Base-by-base conservation (phyloP, 1,140 invertebrate species). In the Mycetomoellerius zeteki region DNA sequence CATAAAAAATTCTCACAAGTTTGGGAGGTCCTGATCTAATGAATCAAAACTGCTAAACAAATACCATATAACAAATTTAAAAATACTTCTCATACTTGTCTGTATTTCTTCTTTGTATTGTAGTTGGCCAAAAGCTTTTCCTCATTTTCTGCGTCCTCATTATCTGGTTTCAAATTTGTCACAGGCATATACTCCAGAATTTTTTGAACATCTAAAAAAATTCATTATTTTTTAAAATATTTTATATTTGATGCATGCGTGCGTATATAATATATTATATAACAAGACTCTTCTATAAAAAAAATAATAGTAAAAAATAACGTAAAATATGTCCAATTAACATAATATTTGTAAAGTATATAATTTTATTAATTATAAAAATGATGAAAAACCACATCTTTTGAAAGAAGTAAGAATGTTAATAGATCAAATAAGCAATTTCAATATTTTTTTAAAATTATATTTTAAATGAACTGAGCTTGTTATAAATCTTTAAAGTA, bases 161-260 rank as follows among this genome's bases (percentile, higher is more conserved):
- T 98, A 93, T 99, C 99, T 3, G 99, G 99, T 95, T 99, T 99
- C 64, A 99, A 96, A 96, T 99, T 99, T 3, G 99, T 98, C 0
- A 99, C 99, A 0, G 99, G 99, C 97, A 99, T 99, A 92, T 98
- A 99, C 92, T 99, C 99, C 1, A 99, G 96, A 94, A 99, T 99
- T 94, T 99, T 99, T 93, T 99, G 99, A 0, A 99, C 99, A 94
- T 99, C 98, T 94, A 87, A 64, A 88, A 90, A 54, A 71, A 81
- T 58, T 37, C 43, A 21, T 33, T 52, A 43, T 72, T 71, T 67
- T 86, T 16, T n/a, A 27, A 16, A 52, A 47, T 3, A 30, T 65
- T 50, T 3, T 56, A 30, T 16, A 30, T 75, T 1, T 30, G 3
- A 3, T 21, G 52, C 5, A 3, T 21, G 19, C 19, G 19, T 1